These are phyloP conservation scores for Rhodinocichla rosea DNA, from an alignment of 2,113 vertebrate species.

Conservation along the genomic window DNA sequence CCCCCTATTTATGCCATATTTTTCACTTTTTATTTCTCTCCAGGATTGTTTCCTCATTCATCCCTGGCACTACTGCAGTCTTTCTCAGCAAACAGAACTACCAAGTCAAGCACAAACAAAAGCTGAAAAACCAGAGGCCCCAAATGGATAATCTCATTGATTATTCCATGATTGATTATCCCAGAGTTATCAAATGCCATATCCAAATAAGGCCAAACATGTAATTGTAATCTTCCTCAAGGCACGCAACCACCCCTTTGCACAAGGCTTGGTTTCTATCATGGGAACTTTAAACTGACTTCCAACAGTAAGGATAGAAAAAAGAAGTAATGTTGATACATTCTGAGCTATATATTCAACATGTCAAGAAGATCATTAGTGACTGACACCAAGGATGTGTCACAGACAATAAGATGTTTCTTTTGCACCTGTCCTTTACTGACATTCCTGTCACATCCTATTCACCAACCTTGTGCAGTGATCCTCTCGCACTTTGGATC, in stretches of 20 bases:
- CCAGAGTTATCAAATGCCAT: slow-evolving; percentile 23
- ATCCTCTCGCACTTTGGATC: background rate
- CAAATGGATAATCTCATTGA: slow-evolving; percentile 3
- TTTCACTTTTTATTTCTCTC: background rate
- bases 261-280: background rate
- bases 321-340: background rate
- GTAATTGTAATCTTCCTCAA: background rate
- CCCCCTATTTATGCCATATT: background rate
- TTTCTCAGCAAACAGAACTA: slow-evolving; percentile 8
- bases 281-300: background rate
- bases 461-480: background rate
- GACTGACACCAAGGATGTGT: slow-evolving; percentile 35
- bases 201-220: slow-evolving; percentile 35
- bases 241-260: background rate
- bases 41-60: slow-evolving; percentile 1
- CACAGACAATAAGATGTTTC: slow-evolving; percentile 2
- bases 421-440: background rate
- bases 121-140: background rate
- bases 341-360: background rate
- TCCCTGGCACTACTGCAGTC: background rate
- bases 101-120: background rate
- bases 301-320: background rate
- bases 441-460: slow-evolving; percentile 11
- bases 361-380: slow-evolving; percentile 8
- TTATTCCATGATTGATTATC: slow-evolving; percentile 35